A percentile compares a stretch with the other conserved stretches of the same genome.
phyloP scores from a whole-genome alignment of 2,113 vertebrate species.

The Brachirus orientalis region DNA sequence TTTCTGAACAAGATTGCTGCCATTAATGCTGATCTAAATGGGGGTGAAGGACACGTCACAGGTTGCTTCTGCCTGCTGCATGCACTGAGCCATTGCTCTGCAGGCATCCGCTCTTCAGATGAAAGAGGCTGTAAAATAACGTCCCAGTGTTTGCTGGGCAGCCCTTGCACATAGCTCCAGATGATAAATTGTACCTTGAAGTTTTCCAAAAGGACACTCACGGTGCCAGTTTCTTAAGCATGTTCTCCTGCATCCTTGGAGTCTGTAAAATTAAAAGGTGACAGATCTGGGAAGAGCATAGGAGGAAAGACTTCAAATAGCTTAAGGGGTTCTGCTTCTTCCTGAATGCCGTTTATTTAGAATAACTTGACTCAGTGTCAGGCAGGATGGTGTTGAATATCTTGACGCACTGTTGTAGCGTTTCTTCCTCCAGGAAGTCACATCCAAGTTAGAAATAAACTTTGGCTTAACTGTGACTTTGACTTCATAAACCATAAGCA shows the following conservation, averaged over 20 bases:
- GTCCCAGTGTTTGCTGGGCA: neutral
- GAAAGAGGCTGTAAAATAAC: neutral
- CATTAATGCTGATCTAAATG: neutral
- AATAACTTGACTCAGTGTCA: neutral
- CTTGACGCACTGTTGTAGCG: neutral
- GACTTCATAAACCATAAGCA: too few relatives aligned
- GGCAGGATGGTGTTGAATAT: neutral
- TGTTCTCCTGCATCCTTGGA: conserved; percentile 18
- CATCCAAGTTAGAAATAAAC: too few relatives aligned
- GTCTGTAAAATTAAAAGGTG: neutral
- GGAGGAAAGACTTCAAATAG: conserved; percentile 19
- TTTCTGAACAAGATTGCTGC: neutral
- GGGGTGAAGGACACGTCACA: too few relatives aligned
- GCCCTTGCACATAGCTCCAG: neutral
- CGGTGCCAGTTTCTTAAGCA: neutral
- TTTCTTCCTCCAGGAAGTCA: neutral
- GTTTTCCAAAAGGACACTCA: neutral
- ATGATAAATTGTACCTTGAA: conserved; percentile 37
- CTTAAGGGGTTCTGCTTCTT: neutral
- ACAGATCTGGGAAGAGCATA: neutral
- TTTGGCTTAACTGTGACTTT: too few relatives aligned
- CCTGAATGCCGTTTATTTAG: neutral
- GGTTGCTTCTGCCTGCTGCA: too few relatives aligned
- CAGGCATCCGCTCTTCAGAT: too few relatives aligned
- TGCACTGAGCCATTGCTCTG: neutral